Percentiles rank a stretch among this genome's conserved stretches.
Evolutionary conservation across 2,888 invertebrate species (phyloP).

Genomic region (Meteorus cinctellus): DNA sequence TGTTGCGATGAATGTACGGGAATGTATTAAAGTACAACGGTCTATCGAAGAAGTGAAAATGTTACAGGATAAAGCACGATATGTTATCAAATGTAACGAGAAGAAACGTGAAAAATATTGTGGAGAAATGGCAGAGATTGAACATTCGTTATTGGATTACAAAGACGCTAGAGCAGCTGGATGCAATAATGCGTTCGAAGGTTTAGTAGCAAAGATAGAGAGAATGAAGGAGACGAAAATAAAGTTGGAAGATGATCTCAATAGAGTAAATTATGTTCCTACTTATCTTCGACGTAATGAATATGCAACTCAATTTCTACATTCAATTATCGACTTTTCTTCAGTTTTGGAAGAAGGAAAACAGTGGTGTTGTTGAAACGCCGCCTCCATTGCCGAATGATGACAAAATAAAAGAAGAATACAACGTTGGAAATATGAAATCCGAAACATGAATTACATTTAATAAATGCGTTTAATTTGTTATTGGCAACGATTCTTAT

Average conservation of each 20-base stretch:
- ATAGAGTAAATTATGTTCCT: neutral
- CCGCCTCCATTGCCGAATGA: neutral
- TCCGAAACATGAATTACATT: neutral
- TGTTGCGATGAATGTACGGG: slow-evolving; percentile 11
- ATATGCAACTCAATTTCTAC: neutral
- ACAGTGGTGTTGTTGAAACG: neutral
- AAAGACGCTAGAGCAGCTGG: neutral
- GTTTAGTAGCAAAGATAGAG: neutral
- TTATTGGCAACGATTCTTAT: neutral
- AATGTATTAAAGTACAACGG: slow-evolving; percentile 22
- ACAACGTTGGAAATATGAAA: neutral
- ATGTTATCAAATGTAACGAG: slow-evolving; percentile 25
- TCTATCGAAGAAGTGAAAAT: slow-evolving; percentile 31
- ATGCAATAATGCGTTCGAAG: neutral
- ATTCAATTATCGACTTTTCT: neutral
- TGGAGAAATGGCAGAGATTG: neutral
- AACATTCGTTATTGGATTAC: neutral
- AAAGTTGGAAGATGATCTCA: neutral
- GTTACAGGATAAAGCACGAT: slow-evolving; percentile 35
- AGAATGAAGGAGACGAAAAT: neutral
- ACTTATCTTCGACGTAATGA: neutral
- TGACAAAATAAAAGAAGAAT: neutral
- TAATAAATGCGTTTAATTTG: neutral
- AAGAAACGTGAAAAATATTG: slow-evolving; percentile 2
- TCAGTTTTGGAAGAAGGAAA: neutral